Base-by-base conservation (phyloP, 2,797 vertebrate species). In the Rhinatrema bivittatum region DNA sequence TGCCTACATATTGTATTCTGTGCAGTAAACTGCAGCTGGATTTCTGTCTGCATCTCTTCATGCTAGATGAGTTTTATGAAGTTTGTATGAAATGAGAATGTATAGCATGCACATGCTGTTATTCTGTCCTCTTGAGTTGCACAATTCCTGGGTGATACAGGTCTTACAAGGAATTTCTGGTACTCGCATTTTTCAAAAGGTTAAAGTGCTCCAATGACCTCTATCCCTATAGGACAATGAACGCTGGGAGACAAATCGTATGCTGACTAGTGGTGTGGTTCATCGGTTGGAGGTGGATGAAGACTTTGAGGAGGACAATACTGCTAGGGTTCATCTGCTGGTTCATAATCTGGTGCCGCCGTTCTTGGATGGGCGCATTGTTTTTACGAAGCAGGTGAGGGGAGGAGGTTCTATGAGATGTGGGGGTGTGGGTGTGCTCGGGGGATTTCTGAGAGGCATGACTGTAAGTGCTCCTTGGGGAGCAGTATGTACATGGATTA, bases 191-290 rank as follows among this genome's bases (percentile, higher is more conserved):
- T 32, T 3, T 5, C 3, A 17, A 11, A 30, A 28, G 21, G 19
- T 19, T 46, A 20, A 17, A 32, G 7, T 5, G 3, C 15, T 22
- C 7, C 9, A 16, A 19, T 4, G 2, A 7, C 7, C 29, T 17
- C 27, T 32, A 8, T 14, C 2, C 7, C 2, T 35, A 19, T 50
- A 99, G 95, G 96, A 99, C 50, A 99, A 98, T 0, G 96, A 98
- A 52, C 90, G 96, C 21, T 99, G 96, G 95, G 96, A 99, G 73
- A 98, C 96, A 0, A 99, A 99, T 59, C 93, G 96, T 11, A 99
- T 99, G 96, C 72, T 99, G 64, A 99, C 96, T 32, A 99, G 96
- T 3, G 96, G 96, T 0, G 96, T 99, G 62, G 96, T 99, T 35
- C 96, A 98, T 60, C 87, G 96, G 26, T 65, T 99, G 45, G 96